Percentiles rank a stretch among this genome's conserved stretches.
Evolutionary conservation across 2,113 vertebrate species (phyloP).

Genomic region (Melanerpes aurifrons): DNA sequence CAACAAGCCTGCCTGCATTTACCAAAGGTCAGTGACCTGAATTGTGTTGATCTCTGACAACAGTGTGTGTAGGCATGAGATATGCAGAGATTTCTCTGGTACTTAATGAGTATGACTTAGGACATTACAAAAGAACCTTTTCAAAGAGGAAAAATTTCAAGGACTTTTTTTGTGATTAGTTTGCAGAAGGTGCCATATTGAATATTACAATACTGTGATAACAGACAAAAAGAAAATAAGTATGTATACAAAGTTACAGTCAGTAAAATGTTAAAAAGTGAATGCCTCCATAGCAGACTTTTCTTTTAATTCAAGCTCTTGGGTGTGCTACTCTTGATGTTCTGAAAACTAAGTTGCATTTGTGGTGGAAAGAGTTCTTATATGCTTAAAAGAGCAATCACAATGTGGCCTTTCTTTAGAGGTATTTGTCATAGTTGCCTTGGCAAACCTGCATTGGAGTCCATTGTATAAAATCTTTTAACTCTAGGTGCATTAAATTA

Average conservation of each 20-base stretch:
- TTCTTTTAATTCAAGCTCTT: neutral
- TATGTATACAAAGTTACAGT: neutral
- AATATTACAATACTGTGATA: neutral
- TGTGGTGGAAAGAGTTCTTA: neutral
- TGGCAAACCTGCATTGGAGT: neutral
- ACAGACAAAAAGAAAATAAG: neutral
- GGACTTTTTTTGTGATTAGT: neutral
- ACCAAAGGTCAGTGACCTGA: constrained; percentile 55
- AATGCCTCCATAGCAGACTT: neutral
- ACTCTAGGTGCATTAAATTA: neutral
- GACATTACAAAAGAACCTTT: neutral
- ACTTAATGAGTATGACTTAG: neutral
- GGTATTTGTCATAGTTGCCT: neutral
- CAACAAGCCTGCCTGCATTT: constrained; percentile 42
- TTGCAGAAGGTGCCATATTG: neutral
- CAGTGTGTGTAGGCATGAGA: neutral
- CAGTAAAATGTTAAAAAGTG: neutral
- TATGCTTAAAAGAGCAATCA: neutral
- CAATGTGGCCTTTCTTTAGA: neutral
- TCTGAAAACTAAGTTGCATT: neutral
- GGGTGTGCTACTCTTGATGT: neutral
- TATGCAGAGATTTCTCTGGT: neutral
- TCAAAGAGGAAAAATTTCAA: neutral
- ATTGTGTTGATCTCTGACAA: constrained; percentile 41
- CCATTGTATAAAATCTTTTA: neutral